Base-by-base conservation (phyloP, 2,888 invertebrate species). In the Syritta pipiens region DNA sequence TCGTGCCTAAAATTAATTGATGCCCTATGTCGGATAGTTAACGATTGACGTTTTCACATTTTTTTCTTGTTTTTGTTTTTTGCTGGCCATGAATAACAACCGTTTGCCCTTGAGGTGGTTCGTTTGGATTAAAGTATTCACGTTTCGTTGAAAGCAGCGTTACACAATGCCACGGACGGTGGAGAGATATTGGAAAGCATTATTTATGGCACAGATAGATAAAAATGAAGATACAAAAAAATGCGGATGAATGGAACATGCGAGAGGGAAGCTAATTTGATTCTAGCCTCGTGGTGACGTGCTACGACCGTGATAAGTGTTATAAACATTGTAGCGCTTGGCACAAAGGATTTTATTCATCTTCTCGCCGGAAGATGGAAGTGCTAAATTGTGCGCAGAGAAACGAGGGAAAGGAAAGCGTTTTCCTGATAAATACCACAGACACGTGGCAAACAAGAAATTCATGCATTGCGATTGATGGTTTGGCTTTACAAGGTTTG, bases 1-100 rank as follows among this genome's bases (percentile, higher is more conserved):
- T n/a, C 48, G 30, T 49, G 48, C 30, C 48, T 19, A 19, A 17
- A 30, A 49, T 20, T 49, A 49, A 49, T 49, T 49, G 48, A 49
- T 49, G 28, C 48, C 28, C 4, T 30, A 14, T 6, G 19, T 6
- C 19, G 30, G 28, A 30, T 19, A 19, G 48, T 49, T 28, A 49
- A 49, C 48, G 46, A n/a, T n/a, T n/a, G n/a, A n/a, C n/a, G n/a
- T n/a, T n/a, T n/a, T n/a, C n/a, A 46, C 48, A n/a, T 30, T 49
- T 28, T 49, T 30, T 19, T 4, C 5, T 30, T 30, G 28, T 30
- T 49, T 49, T 49, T 49, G 48, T 19, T 30, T 17, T 49, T 49
- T 49, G 17, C 28, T 19, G 19, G n/a, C n/a, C n/a, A n/a, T n/a
- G 48, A 4, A 49, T 49, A 46, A 49, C 48, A 49, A 28, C 4